Evolutionary conservation across 1,140 invertebrate genomes (phyloP).

Genomic region (Cydia amplana): DNA sequence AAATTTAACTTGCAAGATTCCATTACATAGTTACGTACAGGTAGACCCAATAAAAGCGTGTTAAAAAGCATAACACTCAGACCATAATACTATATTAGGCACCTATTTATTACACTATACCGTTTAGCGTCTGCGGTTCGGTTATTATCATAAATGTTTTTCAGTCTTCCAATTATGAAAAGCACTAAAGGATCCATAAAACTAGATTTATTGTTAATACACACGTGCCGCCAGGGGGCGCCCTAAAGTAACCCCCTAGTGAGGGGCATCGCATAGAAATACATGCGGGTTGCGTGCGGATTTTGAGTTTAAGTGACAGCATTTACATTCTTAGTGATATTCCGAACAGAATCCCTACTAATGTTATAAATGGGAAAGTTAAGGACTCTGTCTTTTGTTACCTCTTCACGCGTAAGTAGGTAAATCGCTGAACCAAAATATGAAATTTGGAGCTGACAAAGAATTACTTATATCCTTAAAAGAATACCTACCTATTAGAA

Average conservation of each 20-base stretch:
- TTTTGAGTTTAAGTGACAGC: not conserved
- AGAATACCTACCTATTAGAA: too few species aligned
- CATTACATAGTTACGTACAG: too few species aligned
- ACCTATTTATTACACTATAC: not conserved
- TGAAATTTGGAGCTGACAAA: too few species aligned
- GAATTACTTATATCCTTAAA: too few species aligned
- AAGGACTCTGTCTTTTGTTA: too few species aligned
- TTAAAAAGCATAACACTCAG: not conserved
- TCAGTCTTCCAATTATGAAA: conserved; percentile 22
- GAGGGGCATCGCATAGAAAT: not conserved
- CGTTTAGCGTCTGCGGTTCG: conserved; percentile 11
- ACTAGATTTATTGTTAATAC: conserved; percentile 31
- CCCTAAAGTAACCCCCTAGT: conserved; percentile 6
- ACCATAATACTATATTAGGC: too few species aligned
- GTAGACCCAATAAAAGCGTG: too few species aligned
- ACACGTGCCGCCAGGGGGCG: conserved; percentile 18
- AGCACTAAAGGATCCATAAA: conserved; percentile 24
- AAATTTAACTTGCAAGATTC: too few species aligned
- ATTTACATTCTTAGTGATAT: conserved; percentile 3
- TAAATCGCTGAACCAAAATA: too few species aligned
- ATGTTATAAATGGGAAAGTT: too few species aligned
- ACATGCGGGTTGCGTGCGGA: conserved; percentile 7
- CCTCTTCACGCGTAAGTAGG: too few species aligned
- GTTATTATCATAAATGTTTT: conserved; percentile 6
- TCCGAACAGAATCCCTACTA: too few species aligned